Conservation (phyloP, 1,140 invertebrate species). For the Zophobas morio region DNA sequence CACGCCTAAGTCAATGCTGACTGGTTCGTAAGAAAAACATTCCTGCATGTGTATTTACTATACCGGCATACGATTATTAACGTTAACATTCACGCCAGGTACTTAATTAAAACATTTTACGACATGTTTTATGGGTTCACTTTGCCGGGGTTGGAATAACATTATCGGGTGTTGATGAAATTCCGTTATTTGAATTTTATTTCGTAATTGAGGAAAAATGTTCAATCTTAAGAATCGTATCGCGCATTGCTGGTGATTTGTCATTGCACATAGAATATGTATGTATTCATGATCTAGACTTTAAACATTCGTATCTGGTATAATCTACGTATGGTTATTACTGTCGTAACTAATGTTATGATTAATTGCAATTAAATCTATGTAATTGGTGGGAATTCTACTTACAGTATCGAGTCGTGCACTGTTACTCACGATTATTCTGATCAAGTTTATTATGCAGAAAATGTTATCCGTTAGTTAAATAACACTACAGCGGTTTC, state of each 20-base stretch:
- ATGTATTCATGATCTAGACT: neutral
- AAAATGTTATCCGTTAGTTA: too few species aligned
- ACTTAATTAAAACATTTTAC: constrained; percentile 44
- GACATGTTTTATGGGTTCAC: constrained; percentile 42
- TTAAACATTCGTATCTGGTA: neutral
- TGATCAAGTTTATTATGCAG: neutral
- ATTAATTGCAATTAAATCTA: neutral
- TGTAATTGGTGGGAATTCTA: neutral
- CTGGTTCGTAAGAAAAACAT: constrained; percentile 50
- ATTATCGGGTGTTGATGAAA: constrained; percentile 31
- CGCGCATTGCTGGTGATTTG: neutral
- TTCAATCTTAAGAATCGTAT: neutral
- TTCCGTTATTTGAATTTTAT: constrained; percentile 34
- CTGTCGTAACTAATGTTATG: constrained; percentile 10
- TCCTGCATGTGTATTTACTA: constrained; percentile 45
- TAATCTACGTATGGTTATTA: neutral
- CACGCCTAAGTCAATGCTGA: constrained; percentile 49
- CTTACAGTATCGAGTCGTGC: neutral
- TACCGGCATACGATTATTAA: constrained; percentile 41
- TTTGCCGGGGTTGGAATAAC: constrained; percentile 16
- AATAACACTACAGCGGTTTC: too few species aligned
- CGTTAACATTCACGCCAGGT: constrained; percentile 47
- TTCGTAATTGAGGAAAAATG: constrained; percentile 29
- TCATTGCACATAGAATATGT: constrained; percentile 1
- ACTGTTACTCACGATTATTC: constrained; percentile 9